phyloP scores from a whole-genome alignment of 2,888 invertebrate species.

The Cataglyphis rosenhaueri region DNA sequence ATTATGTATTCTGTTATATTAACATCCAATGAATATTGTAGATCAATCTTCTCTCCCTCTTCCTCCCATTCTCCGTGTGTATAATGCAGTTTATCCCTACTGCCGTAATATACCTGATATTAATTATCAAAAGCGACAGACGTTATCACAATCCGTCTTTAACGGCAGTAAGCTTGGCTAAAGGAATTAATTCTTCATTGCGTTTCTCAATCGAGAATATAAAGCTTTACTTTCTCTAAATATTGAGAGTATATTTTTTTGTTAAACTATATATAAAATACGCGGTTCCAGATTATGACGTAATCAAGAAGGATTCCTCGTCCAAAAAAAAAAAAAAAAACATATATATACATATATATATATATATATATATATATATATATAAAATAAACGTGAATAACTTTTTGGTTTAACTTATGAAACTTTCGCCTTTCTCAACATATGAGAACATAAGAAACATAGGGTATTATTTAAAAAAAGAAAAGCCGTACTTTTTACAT shows the following conservation, averaged over 20 bases:
- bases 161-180: neutral
- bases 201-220: neutral
- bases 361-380: too few relatives aligned
- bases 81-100: conserved; percentile 41
- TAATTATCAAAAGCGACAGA: conserved; percentile 35
- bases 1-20: conserved; percentile 40
- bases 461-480: neutral
- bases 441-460: neutral
- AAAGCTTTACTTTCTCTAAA: neutral
- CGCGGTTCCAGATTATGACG: neutral
- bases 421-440: neutral
- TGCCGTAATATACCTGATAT: conserved; percentile 32
- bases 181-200: conserved; percentile 31
- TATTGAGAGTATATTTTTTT: neutral
- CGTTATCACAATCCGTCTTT: conserved; percentile 22
- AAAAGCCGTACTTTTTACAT: neutral
- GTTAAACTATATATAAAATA: neutral
- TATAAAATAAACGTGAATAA: neutral
- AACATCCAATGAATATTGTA: conserved; percentile 48
- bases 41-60: conserved; percentile 25
- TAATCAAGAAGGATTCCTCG: neutral
- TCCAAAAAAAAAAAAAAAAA: too few relatives aligned
- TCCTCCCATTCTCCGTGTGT: neutral
- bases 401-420: neutral
- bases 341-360: too few relatives aligned